Conservation (phyloP, 1,140 invertebrate genomes). For the Sitobion miscanthi region DNA sequence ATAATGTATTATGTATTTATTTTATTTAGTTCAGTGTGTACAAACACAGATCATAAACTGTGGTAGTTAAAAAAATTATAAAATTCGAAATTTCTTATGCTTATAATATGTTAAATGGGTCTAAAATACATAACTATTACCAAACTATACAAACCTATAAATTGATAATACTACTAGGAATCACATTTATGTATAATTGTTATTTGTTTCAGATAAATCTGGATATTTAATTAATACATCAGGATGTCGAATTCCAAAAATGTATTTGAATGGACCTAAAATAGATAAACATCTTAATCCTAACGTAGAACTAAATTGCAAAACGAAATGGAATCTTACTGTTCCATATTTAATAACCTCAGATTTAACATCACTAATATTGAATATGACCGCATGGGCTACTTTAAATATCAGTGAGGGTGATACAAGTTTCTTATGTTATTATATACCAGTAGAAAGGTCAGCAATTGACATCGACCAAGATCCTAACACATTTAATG, state of each 20-base stretch:
- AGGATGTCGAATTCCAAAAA: conserved; percentile 79
- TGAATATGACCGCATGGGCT: conserved; percentile 55
- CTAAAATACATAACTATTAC: too few relatives aligned
- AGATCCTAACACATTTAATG: not conserved
- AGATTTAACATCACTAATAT: conserved; percentile 58
- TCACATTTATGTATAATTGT: not conserved
- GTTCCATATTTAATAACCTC: conserved; percentile 56
- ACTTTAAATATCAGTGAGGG: conserved; percentile 57
- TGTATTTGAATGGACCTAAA: conserved; percentile 72
- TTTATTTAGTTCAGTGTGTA: too few relatives aligned
- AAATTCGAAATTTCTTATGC: too few relatives aligned
- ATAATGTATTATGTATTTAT: too few relatives aligned
- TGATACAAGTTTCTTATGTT: conserved; percentile 57
- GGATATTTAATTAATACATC: conserved; percentile 58
- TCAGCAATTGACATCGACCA: not conserved
- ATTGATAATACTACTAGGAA: too few relatives aligned
- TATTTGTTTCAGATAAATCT: not conserved
- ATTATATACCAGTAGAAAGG: not conserved
- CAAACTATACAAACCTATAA: too few relatives aligned
- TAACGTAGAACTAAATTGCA: conserved; percentile 53
- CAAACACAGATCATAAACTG: too few relatives aligned
- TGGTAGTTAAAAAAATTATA: too few relatives aligned
- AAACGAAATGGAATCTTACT: not conserved
- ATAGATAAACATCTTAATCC: conserved; percentile 53
- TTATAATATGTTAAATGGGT: too few relatives aligned